Evolutionary conservation across 35 echinoderm and acorn worm genomes (phyloP), one percentile per base, ranked within the genome.

Genomic region (Heliocidaris erythrogramma): DNA sequence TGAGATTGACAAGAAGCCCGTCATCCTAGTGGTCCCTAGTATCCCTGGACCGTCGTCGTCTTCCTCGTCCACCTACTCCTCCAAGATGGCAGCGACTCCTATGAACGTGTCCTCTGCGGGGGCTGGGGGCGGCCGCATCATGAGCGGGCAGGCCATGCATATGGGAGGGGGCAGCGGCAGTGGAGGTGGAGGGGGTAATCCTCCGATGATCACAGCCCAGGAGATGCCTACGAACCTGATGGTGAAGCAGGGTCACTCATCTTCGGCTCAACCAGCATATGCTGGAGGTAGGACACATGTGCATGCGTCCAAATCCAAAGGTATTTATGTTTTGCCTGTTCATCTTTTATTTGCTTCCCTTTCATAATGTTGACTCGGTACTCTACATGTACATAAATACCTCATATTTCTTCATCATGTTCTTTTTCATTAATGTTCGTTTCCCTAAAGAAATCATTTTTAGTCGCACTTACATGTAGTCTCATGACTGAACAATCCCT

Each of bases 11-110:
- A 92, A 92, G 17, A 92, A 92, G 91, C 91, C 91, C 9, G 91
- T 92, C 91, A 92, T 92, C 91, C 91, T 92, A 12, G 91, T 92
- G 48, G 91, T 92, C 29, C 91, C 91, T 14, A 92, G 91, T 27
- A 48, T 92, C 48, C 91, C 91, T 13, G 91, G 91, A 32, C 49
- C 91, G 18, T 92, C 91, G 31, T 47, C 87, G 31, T 48, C 87
- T 14, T 89, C 87, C 31, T 89, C 87, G 14, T 47, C 87, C 10
- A 47, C 31, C 30, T 42, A 32, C 31, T 92, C 91, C 0, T 52
- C 91, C 47, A 49, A 49, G 48, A 92, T 50, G 91, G 50, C 50
- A 48, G 47, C 91, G 21, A 89, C 87, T 32, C 91, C 91, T 9
- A 92, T 92, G 91, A 92, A 92, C 91, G 49, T 48, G 91, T 32